phyloP scores from a whole-genome alignment of 1,140 invertebrate species.

The Achatina immaculata region DNA sequence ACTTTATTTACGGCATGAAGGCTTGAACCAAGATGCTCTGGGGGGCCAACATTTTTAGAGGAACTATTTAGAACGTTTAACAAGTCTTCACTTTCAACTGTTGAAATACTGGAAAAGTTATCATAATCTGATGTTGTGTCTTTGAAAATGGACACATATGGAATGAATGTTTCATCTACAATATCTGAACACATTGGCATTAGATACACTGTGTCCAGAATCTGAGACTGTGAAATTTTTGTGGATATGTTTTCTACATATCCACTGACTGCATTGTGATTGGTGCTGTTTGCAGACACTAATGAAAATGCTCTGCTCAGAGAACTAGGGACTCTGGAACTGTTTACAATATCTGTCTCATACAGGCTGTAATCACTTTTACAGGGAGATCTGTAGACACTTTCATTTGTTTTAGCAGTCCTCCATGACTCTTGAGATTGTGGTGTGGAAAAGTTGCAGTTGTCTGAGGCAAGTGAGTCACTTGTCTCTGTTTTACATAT shows the following conservation, averaged over 20 bases:
- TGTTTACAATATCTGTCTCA: not conserved
- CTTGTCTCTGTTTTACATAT: not conserved
- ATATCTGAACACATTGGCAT: no score
- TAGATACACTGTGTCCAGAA: not conserved
- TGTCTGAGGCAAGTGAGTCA: not conserved
- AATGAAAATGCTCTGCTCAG: not conserved
- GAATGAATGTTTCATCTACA: no score
- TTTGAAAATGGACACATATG: not conserved
- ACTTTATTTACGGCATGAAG: not conserved
- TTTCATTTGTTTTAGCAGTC: not conserved
- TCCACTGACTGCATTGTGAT: not conserved
- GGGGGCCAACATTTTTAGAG: not conserved
- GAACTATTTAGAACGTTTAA: not conserved
- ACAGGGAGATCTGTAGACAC: not conserved
- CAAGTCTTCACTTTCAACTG: not conserved
- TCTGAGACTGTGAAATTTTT: not conserved
- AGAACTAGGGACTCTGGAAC: not conserved
- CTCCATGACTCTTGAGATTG: not conserved
- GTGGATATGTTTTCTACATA: not conserved
- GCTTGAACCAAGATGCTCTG: not conserved
- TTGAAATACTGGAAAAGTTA: not conserved
- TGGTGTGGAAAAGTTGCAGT: not conserved
- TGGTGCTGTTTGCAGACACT: not conserved
- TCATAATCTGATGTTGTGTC: not conserved
- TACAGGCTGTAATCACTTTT: not conserved